Percentiles rank a stretch among this genome's conserved stretches.
These are phyloP conservation scores for Dipodomys merriami DNA, from an alignment of 2,113 vertebrate genomes.

Conservation along the genomic window DNA sequence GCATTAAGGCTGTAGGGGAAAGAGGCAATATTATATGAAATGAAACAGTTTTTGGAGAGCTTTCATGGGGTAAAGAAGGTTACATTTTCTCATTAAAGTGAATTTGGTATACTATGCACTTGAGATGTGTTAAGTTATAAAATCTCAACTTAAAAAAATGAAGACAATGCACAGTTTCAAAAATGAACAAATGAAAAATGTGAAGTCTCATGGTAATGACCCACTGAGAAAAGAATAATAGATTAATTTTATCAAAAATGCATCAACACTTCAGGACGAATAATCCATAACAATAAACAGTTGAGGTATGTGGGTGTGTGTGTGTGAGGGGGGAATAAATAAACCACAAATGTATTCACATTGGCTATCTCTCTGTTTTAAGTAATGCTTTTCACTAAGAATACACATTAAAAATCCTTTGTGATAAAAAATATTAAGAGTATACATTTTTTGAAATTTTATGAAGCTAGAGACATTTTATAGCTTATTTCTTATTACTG, in stretches of 20 bases:
- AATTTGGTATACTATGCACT: slow-evolving; percentile 71
- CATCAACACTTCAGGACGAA: slow-evolving; percentile 51
- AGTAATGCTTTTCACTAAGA: neutral
- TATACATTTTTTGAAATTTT: neutral
- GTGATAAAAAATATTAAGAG: neutral
- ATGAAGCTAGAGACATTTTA: neutral
- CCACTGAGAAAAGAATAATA: slow-evolving; percentile 61
- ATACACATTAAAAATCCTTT: slow-evolving; percentile 15
- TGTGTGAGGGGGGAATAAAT: neutral
- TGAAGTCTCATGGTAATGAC: slow-evolving; percentile 62
- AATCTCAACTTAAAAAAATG: slow-evolving; percentile 66
- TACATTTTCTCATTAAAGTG: slow-evolving; percentile 71
- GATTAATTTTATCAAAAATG: slow-evolving; percentile 68
- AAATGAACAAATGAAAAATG: slow-evolving; percentile 71
- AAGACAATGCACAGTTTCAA: slow-evolving; percentile 65
- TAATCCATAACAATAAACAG: slow-evolving; percentile 47
- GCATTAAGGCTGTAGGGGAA: slow-evolving; percentile 48
- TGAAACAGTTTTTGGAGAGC: slow-evolving; percentile 63
- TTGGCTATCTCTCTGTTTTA: neutral
- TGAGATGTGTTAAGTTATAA: slow-evolving; percentile 69
- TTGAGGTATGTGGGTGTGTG: neutral
- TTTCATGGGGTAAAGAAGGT: slow-evolving; percentile 68
- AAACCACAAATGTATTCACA: neutral
- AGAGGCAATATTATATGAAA: slow-evolving; percentile 63
- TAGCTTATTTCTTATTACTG: neutral